Conservation (phyloP, 2,797 vertebrate species). For the Galaxias olidus region DNA sequence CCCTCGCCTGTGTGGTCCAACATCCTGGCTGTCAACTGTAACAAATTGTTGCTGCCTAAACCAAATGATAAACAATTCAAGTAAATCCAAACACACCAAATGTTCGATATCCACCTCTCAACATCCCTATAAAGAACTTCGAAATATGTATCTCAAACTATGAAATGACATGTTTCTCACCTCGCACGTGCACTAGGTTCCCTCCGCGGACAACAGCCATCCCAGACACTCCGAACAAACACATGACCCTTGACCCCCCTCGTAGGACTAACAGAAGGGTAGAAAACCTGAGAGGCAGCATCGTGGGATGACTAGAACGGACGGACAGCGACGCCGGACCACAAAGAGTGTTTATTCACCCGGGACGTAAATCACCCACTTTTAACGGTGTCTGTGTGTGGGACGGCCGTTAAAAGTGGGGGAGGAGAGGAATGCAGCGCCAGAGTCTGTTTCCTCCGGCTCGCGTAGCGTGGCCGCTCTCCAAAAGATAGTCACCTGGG, state of each 20-base stretch:
- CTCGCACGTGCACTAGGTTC: neutral
- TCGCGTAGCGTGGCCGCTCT: constrained; percentile 36
- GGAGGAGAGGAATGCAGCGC: constrained; percentile 32
- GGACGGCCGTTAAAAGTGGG: constrained; percentile 62
- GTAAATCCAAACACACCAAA: too few species aligned
- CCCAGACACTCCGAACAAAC: constrained; percentile 33
- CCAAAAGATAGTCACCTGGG: constrained; percentile 35
- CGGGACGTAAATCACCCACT: constrained; percentile 60
- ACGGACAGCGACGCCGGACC: constrained; percentile 32
- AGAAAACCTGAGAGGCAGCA: constrained; percentile 42
- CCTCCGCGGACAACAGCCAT: constrained; percentile 20
- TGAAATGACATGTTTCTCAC: too few species aligned
- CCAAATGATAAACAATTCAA: too few species aligned
- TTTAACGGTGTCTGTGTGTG: constrained; percentile 61
- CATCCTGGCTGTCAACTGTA: too few species aligned
- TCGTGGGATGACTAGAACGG: constrained; percentile 11
- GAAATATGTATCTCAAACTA: too few species aligned
- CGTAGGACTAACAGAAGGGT: constrained; percentile 25
- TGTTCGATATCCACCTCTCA: too few species aligned
- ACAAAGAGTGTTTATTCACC: constrained; percentile 52
- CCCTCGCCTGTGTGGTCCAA: too few species aligned
- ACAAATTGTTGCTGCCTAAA: too few species aligned
- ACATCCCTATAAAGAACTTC: too few species aligned
- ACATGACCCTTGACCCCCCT: constrained; percentile 38
- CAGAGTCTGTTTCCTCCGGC: constrained; percentile 38